phyloP scores from a whole-genome alignment of 2,888 invertebrate genomes.

The Tipula vernalis region DNA sequence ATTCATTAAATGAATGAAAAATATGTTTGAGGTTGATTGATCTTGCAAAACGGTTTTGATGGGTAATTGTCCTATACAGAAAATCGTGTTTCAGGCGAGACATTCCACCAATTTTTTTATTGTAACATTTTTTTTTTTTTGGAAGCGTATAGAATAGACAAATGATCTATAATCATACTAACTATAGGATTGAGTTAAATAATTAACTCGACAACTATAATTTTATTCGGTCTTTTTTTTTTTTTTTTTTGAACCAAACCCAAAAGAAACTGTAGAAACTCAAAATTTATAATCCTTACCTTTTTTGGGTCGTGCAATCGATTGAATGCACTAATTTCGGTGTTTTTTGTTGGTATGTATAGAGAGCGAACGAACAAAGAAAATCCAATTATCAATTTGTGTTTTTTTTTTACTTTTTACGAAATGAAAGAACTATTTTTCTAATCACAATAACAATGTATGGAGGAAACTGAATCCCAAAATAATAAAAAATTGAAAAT shows the following conservation, averaged over 20 bases:
- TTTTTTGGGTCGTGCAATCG: not conserved
- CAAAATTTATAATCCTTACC: not conserved
- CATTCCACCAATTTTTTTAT: not conserved
- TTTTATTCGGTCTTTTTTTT: not conserved
- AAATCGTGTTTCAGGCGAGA: not conserved
- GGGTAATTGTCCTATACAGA: not conserved
- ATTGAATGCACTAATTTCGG: not conserved
- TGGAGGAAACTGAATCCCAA: not conserved
- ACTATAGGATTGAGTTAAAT: not conserved
- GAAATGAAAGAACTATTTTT: not conserved
- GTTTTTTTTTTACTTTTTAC: not conserved
- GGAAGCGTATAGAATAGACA: not conserved
- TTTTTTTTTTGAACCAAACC: not conserved
- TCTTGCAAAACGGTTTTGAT: not conserved
- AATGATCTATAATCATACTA: not conserved
- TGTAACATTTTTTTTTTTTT: not conserved
- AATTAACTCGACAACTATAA: not conserved
- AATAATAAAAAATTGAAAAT: not conserved
- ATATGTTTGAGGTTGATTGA: not conserved
- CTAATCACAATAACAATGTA: not conserved
- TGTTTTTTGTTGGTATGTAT: not conserved
- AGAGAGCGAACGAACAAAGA: not conserved
- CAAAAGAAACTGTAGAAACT: not conserved
- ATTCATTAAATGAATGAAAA: not conserved
- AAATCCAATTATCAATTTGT: not conserved